Evolutionary conservation across 2,888 invertebrate genomes (phyloP), one percentile per base, ranked within the genome.

Genomic region (Isotomurus palustris): DNA sequence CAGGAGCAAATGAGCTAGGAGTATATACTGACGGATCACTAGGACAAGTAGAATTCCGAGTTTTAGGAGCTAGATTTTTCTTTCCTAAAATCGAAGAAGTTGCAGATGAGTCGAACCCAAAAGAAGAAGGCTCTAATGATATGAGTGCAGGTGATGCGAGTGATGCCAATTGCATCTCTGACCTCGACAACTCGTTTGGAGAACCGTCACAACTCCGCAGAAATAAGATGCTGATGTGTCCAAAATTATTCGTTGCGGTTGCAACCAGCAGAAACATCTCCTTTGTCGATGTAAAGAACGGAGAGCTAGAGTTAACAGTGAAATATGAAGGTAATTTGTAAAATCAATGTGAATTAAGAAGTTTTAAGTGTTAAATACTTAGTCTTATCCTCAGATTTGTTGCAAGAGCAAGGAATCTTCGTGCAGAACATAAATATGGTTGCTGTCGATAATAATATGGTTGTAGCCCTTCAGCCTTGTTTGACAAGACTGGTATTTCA

Each of bases 381-480:
- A 41, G 36, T 45, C 5, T 6, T 8, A 4, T 53, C 45, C 17
- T 8, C 19, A 60, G 63, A 48, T 4, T 35, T 64, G 5, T 19
- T 64, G 3, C 58, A 60, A 28, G 60, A 60, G 25, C 58, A 64
- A 8, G 54, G 27, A 25, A 58, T 64, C 25, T 49, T 64, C 1
- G 56, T 64, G 22, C 56, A 58, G 25, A 56, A 53, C 19, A 60
- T 58, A 1, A 55, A 60, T 50, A 35, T 64, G 6, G 52, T 60
- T 44, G 19, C 49, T 4, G 32, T 29, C 12, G 24, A 28, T 1
- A 32, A 25, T 1, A 61, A 62, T 43, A 54, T 66, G n/a, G 50
- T 60, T n/a, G n/a, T 62, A 5, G 61, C 63, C 17, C 55, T 64
- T 38, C 63, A 66, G 40, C 54, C 63, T 2, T 61, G 61, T 19